These are phyloP conservation scores for Tribolium madens DNA, from an alignment of 1,140 invertebrate genomes.

Conservation along the genomic window DNA sequence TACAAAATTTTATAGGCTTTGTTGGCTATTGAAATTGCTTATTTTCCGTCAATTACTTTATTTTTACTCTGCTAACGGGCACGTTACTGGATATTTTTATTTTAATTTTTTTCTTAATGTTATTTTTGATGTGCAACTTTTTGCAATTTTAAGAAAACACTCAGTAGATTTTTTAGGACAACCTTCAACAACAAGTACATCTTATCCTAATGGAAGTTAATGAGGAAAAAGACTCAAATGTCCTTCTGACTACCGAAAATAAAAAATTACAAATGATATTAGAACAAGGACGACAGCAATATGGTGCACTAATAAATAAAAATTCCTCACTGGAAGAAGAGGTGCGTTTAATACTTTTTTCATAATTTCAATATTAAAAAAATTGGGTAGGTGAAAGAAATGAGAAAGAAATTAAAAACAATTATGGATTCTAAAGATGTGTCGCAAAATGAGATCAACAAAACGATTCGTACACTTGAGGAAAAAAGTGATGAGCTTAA, in stretches of 20 bases:
- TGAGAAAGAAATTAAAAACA: not conserved
- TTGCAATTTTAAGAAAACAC: no score
- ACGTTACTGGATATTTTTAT: no score
- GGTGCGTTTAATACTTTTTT: not conserved
- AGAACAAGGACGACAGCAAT: constrained; percentile 26
- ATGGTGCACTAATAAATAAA: constrained; percentile 6
- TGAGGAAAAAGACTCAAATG: constrained; percentile 34
- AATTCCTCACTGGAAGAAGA: constrained; percentile 25
- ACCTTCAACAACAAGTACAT: constrained; percentile 45
- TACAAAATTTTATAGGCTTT: no score
- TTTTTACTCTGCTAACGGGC: no score
- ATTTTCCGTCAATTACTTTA: no score
- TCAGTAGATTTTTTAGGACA: constrained; percentile 40
- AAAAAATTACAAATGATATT: constrained; percentile 14
- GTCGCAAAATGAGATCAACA: not conserved
- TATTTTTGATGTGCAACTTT: no score
- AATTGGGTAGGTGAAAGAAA: not conserved
- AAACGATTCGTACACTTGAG: not conserved
- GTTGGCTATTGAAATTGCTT: no score
- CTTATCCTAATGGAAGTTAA: constrained; percentile 38
- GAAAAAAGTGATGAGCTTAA: not conserved
- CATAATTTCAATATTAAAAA: not conserved
- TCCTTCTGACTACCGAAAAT: constrained; percentile 17
- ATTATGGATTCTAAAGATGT: not conserved
- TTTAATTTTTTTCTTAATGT: no score